These are phyloP conservation scores for Seladonia tumulorum DNA, from an alignment of 2,888 invertebrate species.

Conservation along the genomic window DNA sequence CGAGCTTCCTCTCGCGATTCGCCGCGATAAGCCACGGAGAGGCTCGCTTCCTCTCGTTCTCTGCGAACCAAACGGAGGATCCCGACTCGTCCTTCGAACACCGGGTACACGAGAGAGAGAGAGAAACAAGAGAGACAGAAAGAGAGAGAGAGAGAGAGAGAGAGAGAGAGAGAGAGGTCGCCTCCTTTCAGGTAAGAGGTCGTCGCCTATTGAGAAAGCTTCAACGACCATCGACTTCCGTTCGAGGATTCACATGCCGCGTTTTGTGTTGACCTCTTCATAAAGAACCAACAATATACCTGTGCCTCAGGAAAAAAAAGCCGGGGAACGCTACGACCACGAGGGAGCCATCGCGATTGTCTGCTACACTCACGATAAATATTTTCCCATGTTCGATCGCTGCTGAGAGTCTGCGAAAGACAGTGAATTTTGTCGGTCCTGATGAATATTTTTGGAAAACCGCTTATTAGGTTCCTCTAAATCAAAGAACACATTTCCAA, in stretches of 20 bases:
- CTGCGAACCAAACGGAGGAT: slow-evolving; percentile 18
- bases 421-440: not conserved
- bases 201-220: slow-evolving; percentile 51
- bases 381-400: slow-evolving; percentile 11
- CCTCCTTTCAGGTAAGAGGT: slow-evolving; percentile 56
- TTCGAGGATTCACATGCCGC: slow-evolving; percentile 52
- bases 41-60: not conserved
- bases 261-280: slow-evolving; percentile 56
- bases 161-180: slow-evolving; percentile 35
- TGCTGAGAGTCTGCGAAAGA: not conserved
- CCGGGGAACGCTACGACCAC: not conserved
- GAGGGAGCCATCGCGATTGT: slow-evolving; percentile 15
- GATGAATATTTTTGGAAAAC: not conserved
- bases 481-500: too few species aligned
- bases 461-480: not conserved
- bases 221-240: slow-evolving; percentile 66
- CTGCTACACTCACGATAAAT: slow-evolving; percentile 2
- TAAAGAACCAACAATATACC: slow-evolving; percentile 27
- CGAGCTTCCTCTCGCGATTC: slow-evolving; percentile 50
- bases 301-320: not conserved
- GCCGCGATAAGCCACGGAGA: slow-evolving; percentile 20
- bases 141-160: not conserved
- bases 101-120: not conserved
- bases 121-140: not conserved
- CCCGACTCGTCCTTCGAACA: slow-evolving; percentile 5